phyloP scores from a whole-genome alignment of 1,140 invertebrate genomes.

The Lamellibrachia luymesi region DNA sequence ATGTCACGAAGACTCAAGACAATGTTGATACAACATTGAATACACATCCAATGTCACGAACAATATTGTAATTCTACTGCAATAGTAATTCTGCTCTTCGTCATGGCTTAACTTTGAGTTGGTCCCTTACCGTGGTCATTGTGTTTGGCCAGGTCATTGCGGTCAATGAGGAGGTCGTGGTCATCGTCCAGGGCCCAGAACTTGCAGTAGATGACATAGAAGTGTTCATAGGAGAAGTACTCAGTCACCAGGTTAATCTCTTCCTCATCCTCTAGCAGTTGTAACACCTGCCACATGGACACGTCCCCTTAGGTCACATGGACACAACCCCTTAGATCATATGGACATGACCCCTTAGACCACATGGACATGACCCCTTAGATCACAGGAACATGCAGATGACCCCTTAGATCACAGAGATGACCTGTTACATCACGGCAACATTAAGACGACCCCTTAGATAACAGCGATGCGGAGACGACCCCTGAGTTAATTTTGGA shows the following conservation, averaged over 20 bases:
- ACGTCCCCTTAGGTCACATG: background rate
- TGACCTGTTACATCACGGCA: background rate
- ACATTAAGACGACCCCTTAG: background rate
- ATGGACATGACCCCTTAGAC: background rate
- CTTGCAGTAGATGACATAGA: constrained; percentile 99
- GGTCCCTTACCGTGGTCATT: constrained; percentile 82
- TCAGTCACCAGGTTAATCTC: constrained; percentile 96
- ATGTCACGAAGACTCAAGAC: background rate
- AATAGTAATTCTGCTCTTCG: too few species aligned
- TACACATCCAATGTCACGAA: background rate
- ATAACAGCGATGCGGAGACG: background rate
- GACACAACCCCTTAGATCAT: background rate
- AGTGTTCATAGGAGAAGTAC: constrained; percentile 99
- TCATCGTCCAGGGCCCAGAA: constrained; percentile 99
- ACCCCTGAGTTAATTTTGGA: background rate
- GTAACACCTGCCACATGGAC: constrained; percentile 48
- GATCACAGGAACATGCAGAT: background rate
- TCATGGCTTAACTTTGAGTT: background rate
- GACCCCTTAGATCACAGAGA: background rate
- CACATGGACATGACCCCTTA: constrained; percentile 7
- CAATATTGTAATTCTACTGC: too few species aligned
- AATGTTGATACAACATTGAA: background rate
- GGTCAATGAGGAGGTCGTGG: constrained; percentile 93
- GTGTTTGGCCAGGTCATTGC: constrained; percentile 88
- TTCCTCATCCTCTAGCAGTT: constrained; percentile 74